Base-by-base conservation (phyloP, 1,140 invertebrate species). In the Calosoma granatense region DNA sequence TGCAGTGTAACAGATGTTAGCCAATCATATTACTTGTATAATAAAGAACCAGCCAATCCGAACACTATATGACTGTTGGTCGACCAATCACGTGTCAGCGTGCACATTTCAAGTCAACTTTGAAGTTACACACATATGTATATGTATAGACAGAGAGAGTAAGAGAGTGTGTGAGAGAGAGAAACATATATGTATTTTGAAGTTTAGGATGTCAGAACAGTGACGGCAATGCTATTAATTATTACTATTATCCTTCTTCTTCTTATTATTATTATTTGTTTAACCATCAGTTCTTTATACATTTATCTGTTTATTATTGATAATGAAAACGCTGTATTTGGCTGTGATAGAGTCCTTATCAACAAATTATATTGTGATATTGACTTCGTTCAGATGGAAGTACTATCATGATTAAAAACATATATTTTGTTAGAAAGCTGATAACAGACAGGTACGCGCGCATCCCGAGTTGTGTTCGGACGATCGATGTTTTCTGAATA, bases 281-380 rank as follows among this genome's bases (percentile, higher is more conserved):
- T 47, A 12, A 47, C 17, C 41, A 47, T 36, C 26, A 36, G n/a
- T 36, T 36, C 6, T 36, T 36, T 36, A 36, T 36, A 36, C n/a
- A n/a, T n/a, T n/a, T n/a, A n/a, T n/a, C n/a, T n/a, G n/a, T n/a
- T 9, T 36, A 36, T 9, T 36, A 36, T 36, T 36, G n/a, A 36
- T 9, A 9, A n/a, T 9, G 26, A 36, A 36, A 47, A 65, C 65
- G 64, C 63, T 70, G 60, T 67, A 54, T 64, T 64, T 69, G 67
- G 67, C 70, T 72, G 70, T 72, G 70, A 72, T 72, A 72, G 70
- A 72, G 70, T 72, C 70, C 70, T 72, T 72, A 72, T 72, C 70
- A 66, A 69, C 65, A 56, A 59, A 66, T 66, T 66, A 62, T 63
- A 63, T 63, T 72, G 71, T 72, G 70, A 72, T 72, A 72, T 70